phyloP scores from a whole-genome alignment of 23 tunicate genomes.

The Trididemnum miniatum region DNA sequence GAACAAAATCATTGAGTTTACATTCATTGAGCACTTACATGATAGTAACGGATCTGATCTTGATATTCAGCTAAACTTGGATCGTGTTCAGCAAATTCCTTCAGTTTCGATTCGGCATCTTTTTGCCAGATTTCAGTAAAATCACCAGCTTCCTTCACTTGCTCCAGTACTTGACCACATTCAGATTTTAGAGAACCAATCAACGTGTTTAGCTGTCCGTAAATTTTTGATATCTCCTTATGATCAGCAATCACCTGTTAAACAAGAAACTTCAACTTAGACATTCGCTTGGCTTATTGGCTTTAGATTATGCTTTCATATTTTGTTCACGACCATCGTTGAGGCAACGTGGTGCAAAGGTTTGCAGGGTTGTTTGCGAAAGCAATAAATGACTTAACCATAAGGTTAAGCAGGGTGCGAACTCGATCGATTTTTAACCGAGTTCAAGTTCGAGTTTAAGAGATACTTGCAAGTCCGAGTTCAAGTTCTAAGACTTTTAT shows the following conservation, averaged over 20 bases:
- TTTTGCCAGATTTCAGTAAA: slow-evolving; percentile 84
- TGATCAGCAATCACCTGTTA: slow-evolving; percentile 60
- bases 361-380: too few species aligned
- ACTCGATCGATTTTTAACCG: too few species aligned
- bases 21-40: slow-evolving; percentile 31
- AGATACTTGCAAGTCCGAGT: too few species aligned
- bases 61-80: slow-evolving; percentile 82
- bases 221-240: slow-evolving; percentile 77
- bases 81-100: slow-evolving; percentile 54
- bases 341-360: too few species aligned
- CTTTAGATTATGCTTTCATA: too few species aligned
- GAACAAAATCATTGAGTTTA: too few species aligned
- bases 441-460: too few species aligned
- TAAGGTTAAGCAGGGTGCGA: too few species aligned
- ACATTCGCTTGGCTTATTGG: slow-evolving; percentile 61
- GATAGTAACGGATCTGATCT: slow-evolving; percentile 65
- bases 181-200: slow-evolving; percentile 71
- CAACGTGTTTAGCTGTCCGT: slow-evolving; percentile 49
- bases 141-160: slow-evolving; percentile 55
- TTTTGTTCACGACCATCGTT: too few species aligned
- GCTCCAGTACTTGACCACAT: slow-evolving; percentile 60
- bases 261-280: slow-evolving; percentile 33
- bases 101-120: slow-evolving; percentile 80
- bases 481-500: too few species aligned
- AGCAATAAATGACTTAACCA: too few species aligned